Evolutionary conservation across 2,888 invertebrate genomes (phyloP).

Genomic region (Chironomus tentans): DNA sequence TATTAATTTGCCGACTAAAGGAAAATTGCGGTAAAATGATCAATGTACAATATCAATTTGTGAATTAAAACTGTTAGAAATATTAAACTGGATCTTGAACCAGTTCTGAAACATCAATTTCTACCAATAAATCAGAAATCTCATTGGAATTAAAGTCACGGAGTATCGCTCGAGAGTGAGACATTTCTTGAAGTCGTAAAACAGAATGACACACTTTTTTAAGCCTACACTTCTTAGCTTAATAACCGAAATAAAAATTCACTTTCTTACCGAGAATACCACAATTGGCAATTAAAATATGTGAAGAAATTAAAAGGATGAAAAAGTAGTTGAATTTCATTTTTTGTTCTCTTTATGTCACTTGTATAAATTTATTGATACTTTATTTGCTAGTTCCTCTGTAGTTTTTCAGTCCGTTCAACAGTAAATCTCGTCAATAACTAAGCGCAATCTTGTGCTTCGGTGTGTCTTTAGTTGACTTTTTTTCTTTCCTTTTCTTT

Average conservation of each 20-base stretch:
- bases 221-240: not conserved
- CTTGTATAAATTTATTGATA: too few relatives aligned
- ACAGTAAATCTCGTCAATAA: slow-evolving; percentile 2
- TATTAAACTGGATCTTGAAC: too few relatives aligned
- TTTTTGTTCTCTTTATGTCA: not conserved
- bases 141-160: too few relatives aligned
- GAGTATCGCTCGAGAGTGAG: too few relatives aligned
- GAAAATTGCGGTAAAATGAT: too few relatives aligned
- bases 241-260: too few relatives aligned
- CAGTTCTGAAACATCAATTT: too few relatives aligned
- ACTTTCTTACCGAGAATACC: slow-evolving; percentile 16
- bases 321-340: slow-evolving; percentile 14
- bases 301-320: not conserved
- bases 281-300: slow-evolving; percentile 6
- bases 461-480: not conserved
- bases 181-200: too few relatives aligned
- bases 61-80: too few relatives aligned
- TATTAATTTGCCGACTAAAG: too few relatives aligned
- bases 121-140: too few relatives aligned
- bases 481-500: not conserved
- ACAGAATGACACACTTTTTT: slow-evolving; percentile 13
- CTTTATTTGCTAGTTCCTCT: not conserved
- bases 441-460: slow-evolving; percentile 5
- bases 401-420: not conserved
- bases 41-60: too few relatives aligned